Evolutionary conservation across 2,113 vertebrate genomes (phyloP).

Genomic region (Onychostoma macrolepis): DNA sequence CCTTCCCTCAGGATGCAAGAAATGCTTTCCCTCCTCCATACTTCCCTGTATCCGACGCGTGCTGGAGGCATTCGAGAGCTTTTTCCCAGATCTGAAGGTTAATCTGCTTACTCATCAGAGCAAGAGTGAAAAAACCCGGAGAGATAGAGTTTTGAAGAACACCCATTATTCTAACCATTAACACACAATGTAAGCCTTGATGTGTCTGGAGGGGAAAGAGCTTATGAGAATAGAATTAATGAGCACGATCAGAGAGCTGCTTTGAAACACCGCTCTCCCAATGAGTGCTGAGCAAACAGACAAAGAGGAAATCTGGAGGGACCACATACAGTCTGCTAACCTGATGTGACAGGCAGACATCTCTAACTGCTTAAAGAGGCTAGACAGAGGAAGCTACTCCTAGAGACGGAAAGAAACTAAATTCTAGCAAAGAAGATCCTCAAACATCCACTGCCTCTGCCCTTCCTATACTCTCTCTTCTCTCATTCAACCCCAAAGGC

Average conservation of each 20-base stretch:
- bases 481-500: constrained; percentile 46
- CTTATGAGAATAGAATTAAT: constrained; percentile 30
- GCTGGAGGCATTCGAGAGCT: constrained; percentile 41
- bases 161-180: constrained; percentile 60
- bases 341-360: constrained; percentile 44
- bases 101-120: constrained; percentile 33
- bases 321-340: constrained; percentile 10
- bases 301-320: neutral
- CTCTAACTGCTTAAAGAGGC: constrained; percentile 10
- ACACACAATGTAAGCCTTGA: constrained; percentile 46
- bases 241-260: constrained; percentile 6
- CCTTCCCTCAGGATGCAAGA: constrained; percentile 7
- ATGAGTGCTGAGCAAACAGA: constrained; percentile 53
- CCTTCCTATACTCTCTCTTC: constrained; percentile 42
- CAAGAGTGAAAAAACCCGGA: constrained; percentile 22
- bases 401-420: neutral
- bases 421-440: constrained; percentile 8
- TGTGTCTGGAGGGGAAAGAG: neutral
- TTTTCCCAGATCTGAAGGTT: constrained; percentile 49
- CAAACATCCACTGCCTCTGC: constrained; percentile 33
- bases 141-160: constrained; percentile 44
- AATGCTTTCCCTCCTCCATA: constrained; percentile 15
- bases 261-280: constrained; percentile 15
- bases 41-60: neutral
- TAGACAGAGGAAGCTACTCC: neutral